Conservation (phyloP, 2,797 vertebrate genomes). For the Helostoma temminkii region DNA sequence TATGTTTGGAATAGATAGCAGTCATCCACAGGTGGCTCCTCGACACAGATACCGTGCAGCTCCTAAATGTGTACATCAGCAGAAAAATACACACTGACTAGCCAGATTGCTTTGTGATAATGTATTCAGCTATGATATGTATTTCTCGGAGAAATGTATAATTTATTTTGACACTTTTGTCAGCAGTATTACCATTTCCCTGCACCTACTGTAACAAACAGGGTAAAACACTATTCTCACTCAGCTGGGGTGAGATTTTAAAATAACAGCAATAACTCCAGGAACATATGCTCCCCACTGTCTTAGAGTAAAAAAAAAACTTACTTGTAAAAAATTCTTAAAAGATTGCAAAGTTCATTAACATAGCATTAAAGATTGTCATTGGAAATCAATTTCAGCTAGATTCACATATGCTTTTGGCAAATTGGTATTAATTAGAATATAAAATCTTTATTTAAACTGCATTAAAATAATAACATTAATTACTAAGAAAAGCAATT, state of each 20-base stretch:
- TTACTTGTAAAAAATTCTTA: background rate
- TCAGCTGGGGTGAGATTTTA: constrained; percentile 69
- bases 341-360: constrained; percentile 19
- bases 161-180: constrained; percentile 78
- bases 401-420: background rate
- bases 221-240: constrained; percentile 72
- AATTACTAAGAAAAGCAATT: too few species aligned
- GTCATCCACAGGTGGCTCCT: constrained; percentile 70
- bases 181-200: constrained; percentile 71
- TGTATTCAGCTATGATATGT: constrained; percentile 81
- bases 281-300: constrained; percentile 40
- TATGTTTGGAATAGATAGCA: constrained; percentile 64
- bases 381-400: background rate
- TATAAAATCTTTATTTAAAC: background rate
- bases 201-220: constrained; percentile 66
- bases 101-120: constrained; percentile 76
- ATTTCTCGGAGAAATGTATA: constrained; percentile 70
- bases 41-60: constrained; percentile 44
- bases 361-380: constrained; percentile 2
- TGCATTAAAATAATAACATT: background rate
- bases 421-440: background rate
- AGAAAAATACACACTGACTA: constrained; percentile 70
- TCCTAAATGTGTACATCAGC: constrained; percentile 62
- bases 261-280: constrained; percentile 69
- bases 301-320: constrained; percentile 26